Base-by-base conservation (phyloP, 2,113 vertebrate genomes). In the Zapornia atra region DNA sequence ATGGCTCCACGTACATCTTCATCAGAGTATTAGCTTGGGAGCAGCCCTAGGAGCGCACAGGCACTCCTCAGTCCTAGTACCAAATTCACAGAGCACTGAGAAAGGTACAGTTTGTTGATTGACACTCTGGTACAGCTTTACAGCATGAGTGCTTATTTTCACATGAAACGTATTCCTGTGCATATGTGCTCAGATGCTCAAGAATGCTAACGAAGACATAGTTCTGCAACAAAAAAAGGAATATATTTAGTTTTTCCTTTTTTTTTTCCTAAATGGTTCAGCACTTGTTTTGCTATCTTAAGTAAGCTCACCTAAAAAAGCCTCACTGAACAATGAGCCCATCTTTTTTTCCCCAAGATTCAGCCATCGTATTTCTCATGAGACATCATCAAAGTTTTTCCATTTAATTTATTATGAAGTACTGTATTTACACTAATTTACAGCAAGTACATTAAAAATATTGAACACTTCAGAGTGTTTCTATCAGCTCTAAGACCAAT, bases 391-490 rank as follows among this genome's bases (percentile, higher is more conserved):
- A 26, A 91, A 84, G 11, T 61, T 90, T 96, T 89, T 29, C 44
- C 44, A 78, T 66, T 34, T 44, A 81, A 82, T 79, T 56, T 51
- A 69, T 78, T 50, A 50, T 68, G 60, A 96, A 92, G 20, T 31
- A 64, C 22, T 66, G 29, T 46, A 73, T 79, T 75, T n/a, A 78
- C 64, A 57, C 24, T 51, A 96, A 94, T 94, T 94, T 88, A 78
- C n/a, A 50, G 29, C 18, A n/a, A 51, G 10, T 48, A 81, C 61
- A 42, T 63, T 70, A 86, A 65, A 94, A 87, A 14, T 22, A 70
- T 56, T 1, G 28, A 94, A 82, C 24, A 46, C 51, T 50, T 83
- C 72, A 86, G 51, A 24, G n/a, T 68, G 61, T 65, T 85, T 63
- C 54, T 83, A 75, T 65, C 26, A 82, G 60, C 72, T 94, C 21